phyloP scores from a whole-genome alignment of 2,797 vertebrate species.

The Alosa sapidissima region DNA sequence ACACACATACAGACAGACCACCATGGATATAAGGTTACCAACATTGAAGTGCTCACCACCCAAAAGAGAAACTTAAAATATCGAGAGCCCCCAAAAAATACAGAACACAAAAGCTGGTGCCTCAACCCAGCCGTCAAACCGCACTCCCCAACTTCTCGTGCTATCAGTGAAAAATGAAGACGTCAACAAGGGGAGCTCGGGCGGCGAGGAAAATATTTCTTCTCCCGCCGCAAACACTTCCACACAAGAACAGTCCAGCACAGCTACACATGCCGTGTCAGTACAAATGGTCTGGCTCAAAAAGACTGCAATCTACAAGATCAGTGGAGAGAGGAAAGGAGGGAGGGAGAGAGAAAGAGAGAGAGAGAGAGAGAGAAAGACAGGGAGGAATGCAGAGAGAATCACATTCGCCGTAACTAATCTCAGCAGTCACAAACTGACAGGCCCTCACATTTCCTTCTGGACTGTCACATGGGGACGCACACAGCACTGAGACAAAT shows the following conservation, averaged over 20 bases:
- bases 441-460: conserved; percentile 50
- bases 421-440: conserved; percentile 58
- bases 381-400: conserved; percentile 70
- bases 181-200: conserved; percentile 25
- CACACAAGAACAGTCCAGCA: conserved; percentile 17
- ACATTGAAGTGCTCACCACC: neutral
- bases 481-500: conserved; percentile 39
- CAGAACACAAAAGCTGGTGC: conserved; percentile 26
- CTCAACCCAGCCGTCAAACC: conserved; percentile 27
- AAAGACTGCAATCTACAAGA: conserved; percentile 56
- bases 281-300: conserved; percentile 43
- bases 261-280: conserved; percentile 29
- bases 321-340: conserved; percentile 65
- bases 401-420: conserved; percentile 71
- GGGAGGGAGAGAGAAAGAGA: neutral
- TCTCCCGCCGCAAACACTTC: neutral
- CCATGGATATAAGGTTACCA: conserved; percentile 10
- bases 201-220: conserved; percentile 26
- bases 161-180: conserved; percentile 40
- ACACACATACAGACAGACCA: neutral
- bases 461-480: conserved; percentile 67
- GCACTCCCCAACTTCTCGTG: neutral
- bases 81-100: neutral
- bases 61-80: neutral
- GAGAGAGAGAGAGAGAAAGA: conserved; percentile 41